Evolutionary conservation across 23 tunicate genomes (phyloP), one percentile per base, ranked within the genome.

Genomic region (Ascidia mentula): DNA sequence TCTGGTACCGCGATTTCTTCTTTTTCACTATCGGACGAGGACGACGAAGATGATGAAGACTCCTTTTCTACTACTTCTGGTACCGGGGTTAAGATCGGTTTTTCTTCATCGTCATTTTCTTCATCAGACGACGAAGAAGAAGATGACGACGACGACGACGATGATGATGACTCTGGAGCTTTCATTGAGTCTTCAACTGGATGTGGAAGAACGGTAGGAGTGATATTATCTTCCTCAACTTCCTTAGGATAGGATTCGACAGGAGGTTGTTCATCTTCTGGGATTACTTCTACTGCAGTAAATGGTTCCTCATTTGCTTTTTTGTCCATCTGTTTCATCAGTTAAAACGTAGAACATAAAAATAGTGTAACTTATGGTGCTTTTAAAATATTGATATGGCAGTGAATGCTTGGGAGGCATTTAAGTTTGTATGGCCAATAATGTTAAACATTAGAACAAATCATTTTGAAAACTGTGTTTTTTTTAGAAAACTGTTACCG

Each of bases 261-360:
- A 36, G 40, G 45, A 77, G 81, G 81, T 6, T 36, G 30, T 77
- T 77, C 69, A 22, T 77, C 31, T 22, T n/a, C 28, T 7, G 46
- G 81, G 30, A n/a, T n/a, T 22, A 40, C 81, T 6, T 13, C 9
- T 31, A 77, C 46, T 6, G 60, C 59, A 13, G 40, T 45, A 4
- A 77, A 35, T 22, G 46, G 38, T 1, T 77, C 81, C 45, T 77
- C 81, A 22, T 77, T 34, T 7, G 77, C 77, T 30, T 8, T 22
- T 73, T 32, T 31, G 18, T 73, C 77, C 77, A 33, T 12, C 77
- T 73, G 77, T 12, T n/a, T n/a, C 24, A 69, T 45, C 60, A 18
- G 17, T 45, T 45, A 45, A 45, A 45, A 45, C 60, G 18, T 45
- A 45, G 18, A 45, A 45, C 17, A 15, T 45, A 45, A 17, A n/a